Evolutionary conservation across 2,113 vertebrate genomes (phyloP).

Genomic region (Cavia porcellus): DNA sequence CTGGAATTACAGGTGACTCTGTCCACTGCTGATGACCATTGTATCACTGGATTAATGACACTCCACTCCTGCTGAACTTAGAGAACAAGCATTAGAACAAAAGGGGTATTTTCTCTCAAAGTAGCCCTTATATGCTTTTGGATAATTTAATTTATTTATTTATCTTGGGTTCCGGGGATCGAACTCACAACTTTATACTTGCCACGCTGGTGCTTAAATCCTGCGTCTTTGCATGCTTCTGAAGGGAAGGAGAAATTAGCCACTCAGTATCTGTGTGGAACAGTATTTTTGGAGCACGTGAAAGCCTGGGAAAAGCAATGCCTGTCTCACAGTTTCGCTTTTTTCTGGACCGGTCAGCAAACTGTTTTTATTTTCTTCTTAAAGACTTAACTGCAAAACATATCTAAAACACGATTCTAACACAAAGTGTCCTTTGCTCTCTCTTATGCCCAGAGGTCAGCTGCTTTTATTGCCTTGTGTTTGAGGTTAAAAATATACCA

Average conservation of each 20-base stretch:
- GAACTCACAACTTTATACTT: too few species aligned
- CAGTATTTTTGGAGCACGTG: neutral
- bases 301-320: neutral
- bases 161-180: too few species aligned
- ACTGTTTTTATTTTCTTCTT: neutral
- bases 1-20: neutral
- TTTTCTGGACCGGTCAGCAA: neutral
- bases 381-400: conserved; percentile 8
- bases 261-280: rapidly evolving
- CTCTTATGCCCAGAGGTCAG: neutral
- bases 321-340: neutral
- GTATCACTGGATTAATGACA: neutral
- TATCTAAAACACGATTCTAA: neutral
- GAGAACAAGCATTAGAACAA: neutral
- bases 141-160: too few species aligned
- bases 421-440: neutral
- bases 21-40: neutral
- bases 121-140: neutral
- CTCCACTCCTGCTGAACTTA: neutral
- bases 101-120: neutral
- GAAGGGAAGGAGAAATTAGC: neutral
- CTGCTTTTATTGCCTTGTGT: neutral
- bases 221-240: neutral
- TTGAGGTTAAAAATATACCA: conserved; percentile 41
- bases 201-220: too few species aligned